Percentiles rank a stretch among this genome's conserved stretches.
Conservation (phyloP, 2,113 vertebrate genomes). For the Psilopogon haemacephalus region DNA sequence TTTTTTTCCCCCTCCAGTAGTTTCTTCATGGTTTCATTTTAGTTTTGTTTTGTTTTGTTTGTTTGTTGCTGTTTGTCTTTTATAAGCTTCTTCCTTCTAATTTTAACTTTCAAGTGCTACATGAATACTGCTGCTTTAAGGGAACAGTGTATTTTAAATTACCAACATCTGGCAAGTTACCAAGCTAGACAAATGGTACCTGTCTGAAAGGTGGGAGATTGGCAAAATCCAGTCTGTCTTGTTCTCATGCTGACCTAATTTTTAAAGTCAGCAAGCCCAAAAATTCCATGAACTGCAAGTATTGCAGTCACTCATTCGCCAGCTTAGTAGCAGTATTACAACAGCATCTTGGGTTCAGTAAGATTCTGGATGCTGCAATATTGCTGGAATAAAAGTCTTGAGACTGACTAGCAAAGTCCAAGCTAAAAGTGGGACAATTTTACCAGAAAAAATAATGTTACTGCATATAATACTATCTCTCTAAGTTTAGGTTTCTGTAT, state of each 20-base stretch:
- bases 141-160: neutral
- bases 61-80: neutral
- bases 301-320: neutral
- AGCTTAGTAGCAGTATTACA: neutral
- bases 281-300: neutral
- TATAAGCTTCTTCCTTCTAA: neutral
- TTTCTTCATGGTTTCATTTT: neutral
- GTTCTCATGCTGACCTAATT: constrained; percentile 21
- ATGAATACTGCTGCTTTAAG: neutral
- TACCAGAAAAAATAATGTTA: neutral
- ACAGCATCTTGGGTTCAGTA: neutral
- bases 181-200: constrained; percentile 9
- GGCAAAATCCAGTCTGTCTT: neutral
- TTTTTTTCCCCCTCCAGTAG: too few species aligned
- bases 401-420: neutral
- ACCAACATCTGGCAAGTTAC: neutral
- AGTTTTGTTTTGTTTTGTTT: neutral
- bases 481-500: neutral
- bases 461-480: neutral
- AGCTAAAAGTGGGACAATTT: neutral
- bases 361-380: neutral
- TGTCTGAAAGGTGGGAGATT: neutral
- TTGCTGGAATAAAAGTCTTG: neutral
- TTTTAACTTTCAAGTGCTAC: neutral
- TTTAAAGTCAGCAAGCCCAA: neutral